A percentile compares a stretch with the other conserved stretches of the same genome.
Evolutionary conservation across 2,888 invertebrate species (phyloP).

Genomic region (Synanthedon formicaeformis): DNA sequence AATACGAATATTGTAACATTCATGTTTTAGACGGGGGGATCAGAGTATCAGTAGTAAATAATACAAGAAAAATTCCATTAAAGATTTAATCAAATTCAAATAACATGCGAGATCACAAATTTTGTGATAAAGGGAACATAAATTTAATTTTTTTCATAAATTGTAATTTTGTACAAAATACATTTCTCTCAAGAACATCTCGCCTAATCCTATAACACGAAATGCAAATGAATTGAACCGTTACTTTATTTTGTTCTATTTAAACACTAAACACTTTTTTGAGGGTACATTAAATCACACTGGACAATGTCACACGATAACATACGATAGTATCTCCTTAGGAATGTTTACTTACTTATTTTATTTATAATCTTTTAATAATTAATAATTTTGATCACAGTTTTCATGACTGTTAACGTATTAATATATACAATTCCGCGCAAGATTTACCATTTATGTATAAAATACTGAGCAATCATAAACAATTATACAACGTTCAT

Average conservation of each 20-base stretch:
- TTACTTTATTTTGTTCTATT: conserved; percentile 11
- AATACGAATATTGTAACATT: too few relatives aligned
- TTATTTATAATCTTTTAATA: conserved; percentile 68
- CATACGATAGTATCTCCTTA: conserved; percentile 62
- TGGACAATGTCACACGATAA: conserved; percentile 16
- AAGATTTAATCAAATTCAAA: conserved; percentile 58
- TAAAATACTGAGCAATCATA: conserved; percentile 69
- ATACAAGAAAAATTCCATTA: conserved; percentile 11
- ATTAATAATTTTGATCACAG: conserved; percentile 71
- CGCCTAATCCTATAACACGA: conserved; percentile 34
- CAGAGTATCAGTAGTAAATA: too few relatives aligned
- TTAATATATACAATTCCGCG: conserved; percentile 66
- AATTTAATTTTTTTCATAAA: conserved; percentile 32
- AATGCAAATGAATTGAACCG: conserved; percentile 36
- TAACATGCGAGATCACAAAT: conserved; percentile 54
- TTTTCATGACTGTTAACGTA: conserved; percentile 65
- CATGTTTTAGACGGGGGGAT: too few relatives aligned
- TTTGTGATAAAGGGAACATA: conserved; percentile 44
- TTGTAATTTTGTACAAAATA: conserved; percentile 69
- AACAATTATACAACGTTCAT: conserved; percentile 59
- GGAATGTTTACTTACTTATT: conserved; percentile 63
- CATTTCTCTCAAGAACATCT: conserved; percentile 47
- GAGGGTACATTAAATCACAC: conserved; percentile 10
- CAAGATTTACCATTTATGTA: conserved; percentile 44
- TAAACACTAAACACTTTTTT: conserved; percentile 41